Percentiles rank a stretch among this genome's conserved stretches.
phyloP scores from a whole-genome alignment of 53 echinoderm and acorn worm species.

The Holothuria leucospilota region DNA sequence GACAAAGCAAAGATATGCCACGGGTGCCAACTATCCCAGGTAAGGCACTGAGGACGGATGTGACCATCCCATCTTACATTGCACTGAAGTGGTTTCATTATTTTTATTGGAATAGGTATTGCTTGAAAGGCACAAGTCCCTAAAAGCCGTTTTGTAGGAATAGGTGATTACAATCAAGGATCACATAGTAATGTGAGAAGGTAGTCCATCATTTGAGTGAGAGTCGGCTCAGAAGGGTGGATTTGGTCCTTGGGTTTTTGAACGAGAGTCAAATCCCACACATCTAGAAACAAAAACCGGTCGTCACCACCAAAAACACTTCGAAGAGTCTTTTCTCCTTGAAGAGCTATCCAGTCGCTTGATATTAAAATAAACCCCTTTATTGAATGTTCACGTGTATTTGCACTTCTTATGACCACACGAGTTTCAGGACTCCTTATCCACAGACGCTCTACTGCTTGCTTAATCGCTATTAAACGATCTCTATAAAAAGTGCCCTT shows the following conservation, averaged over 20 bases:
- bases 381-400: slow-evolving; percentile 41
- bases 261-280: slow-evolving; percentile 65
- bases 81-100: too few species aligned
- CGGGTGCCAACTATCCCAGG: too few species aligned
- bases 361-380: slow-evolving; percentile 29
- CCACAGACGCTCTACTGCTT: slow-evolving; percentile 38
- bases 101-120: too few species aligned
- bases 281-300: slow-evolving; percentile 47
- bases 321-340: slow-evolving; percentile 36
- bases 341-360: slow-evolving; percentile 57
- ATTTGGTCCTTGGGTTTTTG: slow-evolving; percentile 37
- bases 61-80: too few species aligned
- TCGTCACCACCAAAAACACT: slow-evolving; percentile 26
- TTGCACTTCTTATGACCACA: slow-evolving; percentile 55
- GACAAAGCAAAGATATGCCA: too few species aligned
- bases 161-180: too few species aligned
- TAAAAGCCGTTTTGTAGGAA: too few species aligned
- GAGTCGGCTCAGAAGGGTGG: slow-evolving; percentile 37
- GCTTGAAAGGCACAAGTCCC: too few species aligned
- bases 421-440: slow-evolving; percentile 43
- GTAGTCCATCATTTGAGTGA: slow-evolving; percentile 30
- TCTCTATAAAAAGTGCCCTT: slow-evolving; percentile 50
- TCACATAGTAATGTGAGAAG: slow-evolving; percentile 28
- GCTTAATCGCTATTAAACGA: slow-evolving; percentile 26
- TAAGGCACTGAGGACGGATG: too few species aligned